Evolutionary conservation across 1,140 invertebrate species (phyloP), one percentile per base, ranked within the genome.

Genomic region (Hycleus cichorii): DNA sequence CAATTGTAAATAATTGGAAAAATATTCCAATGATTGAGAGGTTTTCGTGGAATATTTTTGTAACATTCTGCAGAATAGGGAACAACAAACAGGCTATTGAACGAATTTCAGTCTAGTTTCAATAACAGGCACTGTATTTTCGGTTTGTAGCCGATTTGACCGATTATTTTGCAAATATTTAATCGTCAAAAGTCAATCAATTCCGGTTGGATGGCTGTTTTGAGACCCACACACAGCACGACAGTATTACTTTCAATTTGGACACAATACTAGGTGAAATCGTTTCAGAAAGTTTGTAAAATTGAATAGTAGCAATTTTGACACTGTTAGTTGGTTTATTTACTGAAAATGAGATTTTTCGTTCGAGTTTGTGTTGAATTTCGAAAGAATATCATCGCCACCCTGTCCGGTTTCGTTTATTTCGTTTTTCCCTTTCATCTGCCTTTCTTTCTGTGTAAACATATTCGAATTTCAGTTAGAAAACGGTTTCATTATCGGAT

Each of bases 11-110:
- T 32, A 32, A 32, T 32, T 39, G 18, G 39, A 49, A 53, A 53
- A 53, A 46, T 53, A 45, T 53, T 53, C 32, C 32, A 32, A 53
- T 53, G 51, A 53, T 53, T 53, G 51, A 53, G 51, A 53, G 51
- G 51, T 53, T 53, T 53, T 46, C 38, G 10, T 39, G 49, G 39
- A 27, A 49, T 39, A 49, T 26, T 39, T 51, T 51, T 51, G 40
- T 42, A n/a, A 42, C 40, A 42, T 42, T n/a, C 9, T n/a, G 40
- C 2, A 39, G 38, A 51, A 51, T n/a, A 32, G 39, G 49, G 11
- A 39, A 51, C 49, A 52, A 52, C 52, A 39, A 55, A 47, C 44
- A 47, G 25, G 27, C 39, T 55, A 55, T 55, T 55, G 52, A 42
- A 42, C 10, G 9, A 11, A 42, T 44, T 27, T 32, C 51, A 42